Evolutionary conservation across 2,888 invertebrate species (phyloP).

Genomic region (Asteroscopus sphinx): DNA sequence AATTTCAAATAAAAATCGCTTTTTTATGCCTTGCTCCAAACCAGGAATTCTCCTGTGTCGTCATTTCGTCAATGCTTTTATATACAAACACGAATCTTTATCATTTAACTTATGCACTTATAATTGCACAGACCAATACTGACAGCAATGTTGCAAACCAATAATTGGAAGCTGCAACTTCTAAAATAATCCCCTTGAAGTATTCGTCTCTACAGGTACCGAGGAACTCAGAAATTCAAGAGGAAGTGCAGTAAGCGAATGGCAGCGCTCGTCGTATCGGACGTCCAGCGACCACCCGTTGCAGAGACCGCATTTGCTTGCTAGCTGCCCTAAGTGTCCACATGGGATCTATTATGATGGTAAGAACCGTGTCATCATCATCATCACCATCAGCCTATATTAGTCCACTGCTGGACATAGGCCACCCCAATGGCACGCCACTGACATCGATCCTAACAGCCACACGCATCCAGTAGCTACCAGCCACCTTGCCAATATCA

Average conservation of each 20-base stretch:
- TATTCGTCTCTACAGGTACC: slow-evolving; percentile 82
- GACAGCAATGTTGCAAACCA: not conserved
- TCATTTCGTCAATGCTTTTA: too few species aligned
- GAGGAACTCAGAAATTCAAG: slow-evolving; percentile 86
- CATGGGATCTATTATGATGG: slow-evolving; percentile 78
- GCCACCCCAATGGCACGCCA: too few species aligned
- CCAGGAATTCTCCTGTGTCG: too few species aligned
- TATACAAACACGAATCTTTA: too few species aligned
- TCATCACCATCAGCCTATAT: too few species aligned
- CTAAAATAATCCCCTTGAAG: slow-evolving; percentile 73
- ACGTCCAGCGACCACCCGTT: slow-evolving; percentile 66
- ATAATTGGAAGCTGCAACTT: slow-evolving; percentile 13
- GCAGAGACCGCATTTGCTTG: slow-evolving; percentile 87
- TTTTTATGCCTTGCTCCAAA: too few species aligned
- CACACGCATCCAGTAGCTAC: too few species aligned
- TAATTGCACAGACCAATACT: not conserved
- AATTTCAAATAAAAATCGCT: too few species aligned
- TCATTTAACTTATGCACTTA: too few species aligned
- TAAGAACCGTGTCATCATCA: slow-evolving; percentile 58
- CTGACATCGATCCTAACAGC: too few species aligned
- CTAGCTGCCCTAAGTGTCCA: slow-evolving; percentile 84
- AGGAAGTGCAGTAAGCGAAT: slow-evolving; percentile 83
- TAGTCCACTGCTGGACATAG: too few species aligned
- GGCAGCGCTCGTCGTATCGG: slow-evolving; percentile 82
- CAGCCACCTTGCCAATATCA: too few species aligned